Percentiles rank a stretch among this genome's conserved stretches.
These are phyloP conservation scores for Pocillopora verrucosa DNA, from an alignment of 64 coral and sea anemone species.

Conservation along the genomic window DNA sequence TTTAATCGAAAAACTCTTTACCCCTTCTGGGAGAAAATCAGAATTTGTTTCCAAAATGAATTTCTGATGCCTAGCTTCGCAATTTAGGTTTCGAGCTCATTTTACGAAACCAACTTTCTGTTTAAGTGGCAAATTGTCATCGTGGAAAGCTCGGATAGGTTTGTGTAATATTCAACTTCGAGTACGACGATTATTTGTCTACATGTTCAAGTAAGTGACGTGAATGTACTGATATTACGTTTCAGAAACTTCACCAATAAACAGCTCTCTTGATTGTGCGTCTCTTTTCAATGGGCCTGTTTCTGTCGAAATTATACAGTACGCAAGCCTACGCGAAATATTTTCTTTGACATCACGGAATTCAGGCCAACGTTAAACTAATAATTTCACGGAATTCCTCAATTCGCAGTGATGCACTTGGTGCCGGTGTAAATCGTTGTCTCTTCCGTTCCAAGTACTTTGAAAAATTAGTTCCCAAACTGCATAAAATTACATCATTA, in stretches of 20 bases:
- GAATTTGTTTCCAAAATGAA: neutral
- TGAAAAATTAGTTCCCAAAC: neutral
- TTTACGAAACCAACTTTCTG: neutral
- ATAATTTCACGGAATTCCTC: neutral
- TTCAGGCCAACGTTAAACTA: neutral
- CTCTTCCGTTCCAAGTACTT: neutral
- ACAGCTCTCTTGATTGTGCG: neutral
- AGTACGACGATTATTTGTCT: neutral
- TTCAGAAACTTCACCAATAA: neutral
- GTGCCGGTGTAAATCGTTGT: neutral
- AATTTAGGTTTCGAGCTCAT: neutral
- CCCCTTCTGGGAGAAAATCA: neutral
- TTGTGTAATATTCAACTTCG: neutral
- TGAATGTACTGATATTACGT: neutral
- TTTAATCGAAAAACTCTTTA: slow-evolving; percentile 8
- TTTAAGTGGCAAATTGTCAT: neutral
- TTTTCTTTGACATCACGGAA: neutral
- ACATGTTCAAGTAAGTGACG: neutral
- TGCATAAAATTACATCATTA: slow-evolving; percentile 12
- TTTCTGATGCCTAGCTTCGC: neutral
- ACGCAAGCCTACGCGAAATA: neutral
- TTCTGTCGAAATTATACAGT: neutral
- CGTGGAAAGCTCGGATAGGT: neutral
- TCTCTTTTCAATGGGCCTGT: neutral
- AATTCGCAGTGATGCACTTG: neutral